A percentile compares a stretch with the other conserved stretches of the same genome.
phyloP scores from a whole-genome alignment of 1,140 invertebrate genomes.

The Diorhabda elongata region DNA sequence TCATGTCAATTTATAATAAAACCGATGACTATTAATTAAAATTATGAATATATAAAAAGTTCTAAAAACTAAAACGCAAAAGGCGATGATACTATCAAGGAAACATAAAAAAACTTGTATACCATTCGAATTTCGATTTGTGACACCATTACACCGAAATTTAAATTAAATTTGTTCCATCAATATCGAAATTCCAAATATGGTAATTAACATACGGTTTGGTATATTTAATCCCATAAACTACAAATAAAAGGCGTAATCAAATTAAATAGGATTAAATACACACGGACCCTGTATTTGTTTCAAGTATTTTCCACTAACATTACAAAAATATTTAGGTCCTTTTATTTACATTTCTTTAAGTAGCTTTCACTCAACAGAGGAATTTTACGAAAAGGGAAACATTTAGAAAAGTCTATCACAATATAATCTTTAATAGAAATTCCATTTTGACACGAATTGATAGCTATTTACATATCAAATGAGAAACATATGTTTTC shows the following conservation, averaged over 20 bases:
- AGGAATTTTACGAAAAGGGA: slow-evolving; percentile 4
- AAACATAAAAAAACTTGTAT: too few relatives aligned
- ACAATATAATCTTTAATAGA: neutral
- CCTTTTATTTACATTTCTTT: slow-evolving; percentile 10
- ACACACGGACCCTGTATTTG: neutral
- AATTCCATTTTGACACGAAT: too few relatives aligned
- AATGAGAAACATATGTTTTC: neutral
- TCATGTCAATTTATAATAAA: too few relatives aligned
- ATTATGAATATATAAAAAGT: too few relatives aligned
- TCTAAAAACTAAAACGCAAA: too few relatives aligned
- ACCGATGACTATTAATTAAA: too few relatives aligned
- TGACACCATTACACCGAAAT: too few relatives aligned
- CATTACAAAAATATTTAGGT: slow-evolving; percentile 16
- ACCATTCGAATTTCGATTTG: too few relatives aligned
- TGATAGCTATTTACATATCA: neutral
- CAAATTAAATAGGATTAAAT: neutral
- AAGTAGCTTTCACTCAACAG: neutral
- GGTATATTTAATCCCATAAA: neutral
- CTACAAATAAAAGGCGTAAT: neutral
- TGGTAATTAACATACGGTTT: neutral
- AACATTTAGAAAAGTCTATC: neutral
- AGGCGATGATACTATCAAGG: too few relatives aligned
- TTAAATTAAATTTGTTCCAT: too few relatives aligned
- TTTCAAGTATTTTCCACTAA: slow-evolving; percentile 10
- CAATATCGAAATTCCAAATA: too few relatives aligned